phyloP scores from a whole-genome alignment of 2,888 invertebrate genomes.

The Pachymerium ferrugineum region DNA sequence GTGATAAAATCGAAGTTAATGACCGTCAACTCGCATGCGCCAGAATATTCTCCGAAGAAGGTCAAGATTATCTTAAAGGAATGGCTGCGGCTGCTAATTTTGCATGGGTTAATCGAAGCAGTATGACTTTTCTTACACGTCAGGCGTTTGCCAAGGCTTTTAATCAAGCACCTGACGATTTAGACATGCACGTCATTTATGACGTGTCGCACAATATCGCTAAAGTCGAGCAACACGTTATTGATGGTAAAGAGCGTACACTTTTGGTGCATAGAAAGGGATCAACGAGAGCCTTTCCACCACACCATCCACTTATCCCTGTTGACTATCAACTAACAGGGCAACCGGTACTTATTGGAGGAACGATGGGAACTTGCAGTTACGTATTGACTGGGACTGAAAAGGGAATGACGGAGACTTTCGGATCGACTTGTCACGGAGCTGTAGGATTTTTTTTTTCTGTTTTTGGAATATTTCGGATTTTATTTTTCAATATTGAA shows the following conservation, averaged over 20 bases:
- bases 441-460: constrained; percentile 65
- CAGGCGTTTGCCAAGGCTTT: constrained; percentile 97
- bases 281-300: constrained; percentile 96
- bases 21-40: constrained; percentile 98
- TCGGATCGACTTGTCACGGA: constrained; percentile 99
- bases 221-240: constrained; percentile 90
- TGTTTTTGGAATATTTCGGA: neutral
- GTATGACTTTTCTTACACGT: constrained; percentile 92
- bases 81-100: constrained; percentile 99
- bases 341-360: constrained; percentile 97
- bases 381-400: constrained; percentile 98
- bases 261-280: constrained; percentile 96
- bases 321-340: constrained; percentile 91
- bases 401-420: constrained; percentile 94
- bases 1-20: constrained; percentile 93
- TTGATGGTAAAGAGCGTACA: constrained; percentile 86
- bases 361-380: constrained; percentile 99
- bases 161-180: constrained; percentile 87
- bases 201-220: constrained; percentile 99
- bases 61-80: constrained; percentile 94
- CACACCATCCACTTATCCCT: constrained; percentile 97
- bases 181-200: constrained; percentile 99
- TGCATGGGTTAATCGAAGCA: constrained; percentile 98
- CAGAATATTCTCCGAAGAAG: constrained; percentile 81
- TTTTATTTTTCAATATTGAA: neutral